Conservation (phyloP, 2,113 vertebrate genomes). For the Stomatorhinus ivindoensis region DNA sequence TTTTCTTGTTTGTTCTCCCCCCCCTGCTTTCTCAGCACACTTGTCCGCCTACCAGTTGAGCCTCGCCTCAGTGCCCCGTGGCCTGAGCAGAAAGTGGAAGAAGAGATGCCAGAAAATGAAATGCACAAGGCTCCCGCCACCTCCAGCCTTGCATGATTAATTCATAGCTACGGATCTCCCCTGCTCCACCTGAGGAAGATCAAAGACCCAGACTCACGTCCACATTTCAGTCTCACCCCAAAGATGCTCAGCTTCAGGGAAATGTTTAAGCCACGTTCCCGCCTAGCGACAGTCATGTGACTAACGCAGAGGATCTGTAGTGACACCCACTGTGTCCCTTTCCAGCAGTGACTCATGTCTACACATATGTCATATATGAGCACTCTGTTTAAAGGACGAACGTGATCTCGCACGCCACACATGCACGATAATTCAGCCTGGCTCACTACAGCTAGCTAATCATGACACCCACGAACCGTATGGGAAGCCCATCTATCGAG, state of each 20-base stretch:
- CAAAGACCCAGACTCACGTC: not conserved
- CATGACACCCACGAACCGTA: not conserved
- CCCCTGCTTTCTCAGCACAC: not conserved
- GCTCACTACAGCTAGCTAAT: not conserved
- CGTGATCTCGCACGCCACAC: not conserved
- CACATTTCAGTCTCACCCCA: not conserved
- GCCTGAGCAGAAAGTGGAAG: not conserved
- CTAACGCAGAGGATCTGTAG: not conserved
- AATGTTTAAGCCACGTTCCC: not conserved
- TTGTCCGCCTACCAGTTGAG: not conserved
- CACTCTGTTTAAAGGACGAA: not conserved
- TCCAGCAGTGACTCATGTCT: not conserved
- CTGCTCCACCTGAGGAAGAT: not conserved
- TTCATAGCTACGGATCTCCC: not conserved
- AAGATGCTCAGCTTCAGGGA: not conserved
- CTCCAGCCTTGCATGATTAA: not conserved
- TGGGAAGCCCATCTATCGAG: not conserved
- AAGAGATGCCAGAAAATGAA: not conserved
- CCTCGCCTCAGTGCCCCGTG: not conserved
- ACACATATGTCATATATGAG: not conserved
- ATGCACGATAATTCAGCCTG: not conserved
- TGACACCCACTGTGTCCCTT: not conserved
- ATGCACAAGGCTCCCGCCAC: not conserved
- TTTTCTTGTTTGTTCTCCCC: not conserved
- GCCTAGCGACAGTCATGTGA: not conserved